Base-by-base conservation (phyloP, 2,797 vertebrate genomes). In the Pagetopsis macropterus region DNA sequence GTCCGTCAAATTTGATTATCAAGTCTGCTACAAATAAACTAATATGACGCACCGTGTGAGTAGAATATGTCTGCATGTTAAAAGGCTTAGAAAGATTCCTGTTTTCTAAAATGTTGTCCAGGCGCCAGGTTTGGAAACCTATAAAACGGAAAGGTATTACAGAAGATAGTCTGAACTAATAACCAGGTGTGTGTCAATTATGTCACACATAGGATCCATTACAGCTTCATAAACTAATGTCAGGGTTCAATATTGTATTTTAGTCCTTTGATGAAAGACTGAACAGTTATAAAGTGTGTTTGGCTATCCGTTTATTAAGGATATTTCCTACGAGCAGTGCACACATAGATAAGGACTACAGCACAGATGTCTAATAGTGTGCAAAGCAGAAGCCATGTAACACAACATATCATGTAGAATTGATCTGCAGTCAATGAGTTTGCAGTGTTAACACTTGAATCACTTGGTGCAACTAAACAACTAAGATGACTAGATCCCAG, bases 31-130 rank as follows among this genome's bases (percentile, higher is more conserved):
- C 41, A 40, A 59, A 76, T 81, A 73, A 83, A 87, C 78, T 65
- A 82, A 57, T 27, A 33, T 13, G 65, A 57, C 58, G 52, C 70
- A 57, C 14, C 33, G 27, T 41, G 61, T 82, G 70, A 79, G 57
- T 37, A 73, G 67, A 80, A 23, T 51, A 87, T 74, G 79, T 80
- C 70, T 78, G 83, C 70, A 79, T 58, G 73, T 82, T 76, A 59
- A 84, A 72, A 64, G 46, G 14, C 60, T 70, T 54, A 45, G 44
- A 19, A 31, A 21, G 51, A 60, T 52, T 73, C 45, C 37, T 11
- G 49, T 62, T 78, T 65, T 48, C 27, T 14, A 31, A 70, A 76
- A 69, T 51, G 71, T 40, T 51, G 60, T 59, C 58, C 52, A 57
- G 51, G 61, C 49, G 17, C n/a, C 14, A 40, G 19, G 37, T 60